Evolutionary conservation across 2,113 vertebrate genomes (phyloP), one percentile per base, ranked within the genome.

Genomic region (Scolopax mira): DNA sequence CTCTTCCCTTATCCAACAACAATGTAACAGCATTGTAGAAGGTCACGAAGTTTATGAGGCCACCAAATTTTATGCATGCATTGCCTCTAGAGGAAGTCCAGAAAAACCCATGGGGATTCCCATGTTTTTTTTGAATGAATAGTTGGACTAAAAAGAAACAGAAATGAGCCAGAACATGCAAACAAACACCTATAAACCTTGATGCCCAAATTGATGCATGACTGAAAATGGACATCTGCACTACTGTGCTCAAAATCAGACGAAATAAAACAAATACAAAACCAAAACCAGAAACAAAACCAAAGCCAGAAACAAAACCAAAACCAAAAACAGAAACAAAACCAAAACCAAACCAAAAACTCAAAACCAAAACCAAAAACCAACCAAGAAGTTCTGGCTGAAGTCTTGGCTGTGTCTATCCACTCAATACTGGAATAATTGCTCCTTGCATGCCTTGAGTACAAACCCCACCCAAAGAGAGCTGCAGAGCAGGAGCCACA

Each of bases 41-140:
- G 37, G 37, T 13, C 37, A 64, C 18, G 17, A 19, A 62, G 28
- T 30, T 28, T 62, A 37, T 62, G 25, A 62, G 60, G 37, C 61
- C 27, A 41, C 18, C 61, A 64, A 21, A 64, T 64, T 64, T 85
- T 61, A 73, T 0, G 2, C 0, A 0, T 15, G 27, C 1, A 2
- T 87, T 71, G 39, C 46, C 49, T 72, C 35, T 61, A 55, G 17
- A 78, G 28, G 25, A 90, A 81, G 24, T 6, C 22, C 31, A 83
- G 49, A 3, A 91, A 72, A 93, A 60, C 13, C 10, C 5, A 2
- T 15, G 3, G 2, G 57, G 31, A 18, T 70, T 88, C 25, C 31
- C 11, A 73, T 90, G 67, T 24, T 55, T 1, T 61, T 65, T 88
- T 65, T 77, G 22, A 28, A 85, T 44, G 60, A 85, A 73, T 1